Conservation (phyloP, 92 coral and sea anemone species). For the Palythoa grandis region DNA sequence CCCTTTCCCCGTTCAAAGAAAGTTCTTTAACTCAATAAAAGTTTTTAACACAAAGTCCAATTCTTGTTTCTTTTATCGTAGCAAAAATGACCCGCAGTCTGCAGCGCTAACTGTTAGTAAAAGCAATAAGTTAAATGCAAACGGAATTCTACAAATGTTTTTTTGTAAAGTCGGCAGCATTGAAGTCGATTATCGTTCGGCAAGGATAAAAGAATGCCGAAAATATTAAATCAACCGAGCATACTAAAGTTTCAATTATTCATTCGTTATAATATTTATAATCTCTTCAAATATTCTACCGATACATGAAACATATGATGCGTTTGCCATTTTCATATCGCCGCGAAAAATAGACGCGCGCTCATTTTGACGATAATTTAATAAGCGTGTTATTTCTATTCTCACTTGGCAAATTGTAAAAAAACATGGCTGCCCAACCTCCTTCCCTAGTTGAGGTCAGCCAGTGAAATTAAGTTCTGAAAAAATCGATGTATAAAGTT, state of each 20-base stretch:
- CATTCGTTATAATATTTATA: neutral
- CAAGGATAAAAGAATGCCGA: neutral
- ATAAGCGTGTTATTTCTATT: no score
- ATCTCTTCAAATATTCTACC: neutral
- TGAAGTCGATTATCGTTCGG: neutral
- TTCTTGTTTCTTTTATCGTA: neutral
- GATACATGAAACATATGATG: neutral
- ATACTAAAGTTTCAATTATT: neutral
- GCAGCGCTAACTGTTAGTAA: neutral
- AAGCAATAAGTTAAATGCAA: no score
- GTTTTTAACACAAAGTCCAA: no score
- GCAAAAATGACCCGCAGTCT: neutral
- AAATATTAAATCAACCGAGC: neutral
- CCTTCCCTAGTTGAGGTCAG: neutral
- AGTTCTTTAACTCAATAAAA: neutral
- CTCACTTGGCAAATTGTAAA: neutral
- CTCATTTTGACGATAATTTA: neutral
- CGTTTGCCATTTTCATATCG: neutral
- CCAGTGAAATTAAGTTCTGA: no score
- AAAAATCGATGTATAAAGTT: no score
- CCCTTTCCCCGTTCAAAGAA: neutral
- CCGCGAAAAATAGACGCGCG: neutral
- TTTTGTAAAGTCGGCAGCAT: neutral
- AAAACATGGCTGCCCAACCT: neutral
- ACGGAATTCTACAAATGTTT: neutral